These are phyloP conservation scores for Cossypha polioptera DNA, from an alignment of 2,797 vertebrate genomes.

Conservation along the genomic window DNA sequence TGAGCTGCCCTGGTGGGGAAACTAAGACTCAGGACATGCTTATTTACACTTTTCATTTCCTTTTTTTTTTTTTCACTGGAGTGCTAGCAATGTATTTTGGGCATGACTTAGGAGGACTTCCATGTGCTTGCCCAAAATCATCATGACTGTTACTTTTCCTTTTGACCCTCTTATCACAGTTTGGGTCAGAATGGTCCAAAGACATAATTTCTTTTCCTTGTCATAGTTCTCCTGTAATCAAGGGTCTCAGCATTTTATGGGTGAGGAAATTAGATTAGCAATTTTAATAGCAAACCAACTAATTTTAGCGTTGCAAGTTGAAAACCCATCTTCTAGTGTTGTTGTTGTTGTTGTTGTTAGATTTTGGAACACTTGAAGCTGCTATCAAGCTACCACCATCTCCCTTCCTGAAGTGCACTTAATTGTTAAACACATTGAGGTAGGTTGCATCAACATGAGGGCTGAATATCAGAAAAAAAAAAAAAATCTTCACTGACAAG, in stretches of 20 bases:
- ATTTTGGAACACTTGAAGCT: background rate
- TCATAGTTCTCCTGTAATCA: background rate
- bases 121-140: accelerated
- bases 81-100: background rate
- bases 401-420: background rate
- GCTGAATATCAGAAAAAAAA: background rate
- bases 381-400: background rate
- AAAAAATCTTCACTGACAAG: background rate
- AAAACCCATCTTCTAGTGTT: background rate
- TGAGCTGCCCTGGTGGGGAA: background rate
- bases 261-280: background rate
- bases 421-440: background rate
- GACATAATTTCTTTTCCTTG: accelerated
- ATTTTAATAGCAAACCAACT: background rate
- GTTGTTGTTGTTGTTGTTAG: background rate
- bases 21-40: background rate
- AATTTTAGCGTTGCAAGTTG: background rate
- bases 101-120: background rate
- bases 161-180: background rate
- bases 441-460: too few species aligned
- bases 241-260: background rate
- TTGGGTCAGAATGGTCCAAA: background rate
- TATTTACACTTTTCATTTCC: background rate
- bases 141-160: background rate
- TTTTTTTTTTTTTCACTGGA: background rate